Conservation (phyloP, 92 coral and sea anemone genomes). For the Siderastrea siderea region DNA sequence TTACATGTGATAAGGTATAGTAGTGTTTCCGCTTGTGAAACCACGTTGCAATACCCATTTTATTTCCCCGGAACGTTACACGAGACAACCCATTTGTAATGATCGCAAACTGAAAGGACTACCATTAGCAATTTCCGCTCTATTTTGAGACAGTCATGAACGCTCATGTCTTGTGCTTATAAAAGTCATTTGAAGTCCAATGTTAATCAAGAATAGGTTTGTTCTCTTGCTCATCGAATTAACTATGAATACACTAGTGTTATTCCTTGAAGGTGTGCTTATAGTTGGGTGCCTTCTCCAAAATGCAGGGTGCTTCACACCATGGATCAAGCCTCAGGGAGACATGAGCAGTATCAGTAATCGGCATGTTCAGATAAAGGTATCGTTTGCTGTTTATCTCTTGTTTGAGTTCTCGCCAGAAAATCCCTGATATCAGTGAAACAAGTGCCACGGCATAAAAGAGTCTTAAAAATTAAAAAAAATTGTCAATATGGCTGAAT, state of each 20-base stretch:
- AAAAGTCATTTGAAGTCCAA: not conserved
- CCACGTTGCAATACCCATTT: not conserved
- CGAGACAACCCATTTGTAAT: not conserved
- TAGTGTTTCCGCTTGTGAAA: not conserved
- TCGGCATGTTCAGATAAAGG: conserved; percentile 10
- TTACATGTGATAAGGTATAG: not conserved
- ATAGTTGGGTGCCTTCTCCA: not conserved
- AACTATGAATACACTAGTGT: not conserved
- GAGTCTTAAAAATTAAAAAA: too few species aligned
- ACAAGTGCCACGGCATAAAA: too few species aligned
- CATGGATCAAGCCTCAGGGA: conserved; percentile 19
- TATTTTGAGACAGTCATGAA: not conserved
- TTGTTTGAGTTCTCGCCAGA: too few species aligned
- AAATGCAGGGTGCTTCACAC: conserved; percentile 12
- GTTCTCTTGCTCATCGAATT: too few species aligned
- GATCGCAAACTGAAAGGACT: not conserved
- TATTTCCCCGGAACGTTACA: not conserved
- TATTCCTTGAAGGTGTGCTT: not conserved
- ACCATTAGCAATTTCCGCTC: not conserved
- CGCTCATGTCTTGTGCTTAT: not conserved
- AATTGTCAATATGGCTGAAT: too few species aligned
- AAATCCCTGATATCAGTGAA: too few species aligned
- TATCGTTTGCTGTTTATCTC: not conserved
- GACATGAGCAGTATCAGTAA: not conserved
- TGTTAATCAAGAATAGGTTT: not conserved